These are phyloP conservation scores for Sebastes itinus DNA, from an alignment of 2,797 vertebrate species.

Conservation along the genomic window DNA sequence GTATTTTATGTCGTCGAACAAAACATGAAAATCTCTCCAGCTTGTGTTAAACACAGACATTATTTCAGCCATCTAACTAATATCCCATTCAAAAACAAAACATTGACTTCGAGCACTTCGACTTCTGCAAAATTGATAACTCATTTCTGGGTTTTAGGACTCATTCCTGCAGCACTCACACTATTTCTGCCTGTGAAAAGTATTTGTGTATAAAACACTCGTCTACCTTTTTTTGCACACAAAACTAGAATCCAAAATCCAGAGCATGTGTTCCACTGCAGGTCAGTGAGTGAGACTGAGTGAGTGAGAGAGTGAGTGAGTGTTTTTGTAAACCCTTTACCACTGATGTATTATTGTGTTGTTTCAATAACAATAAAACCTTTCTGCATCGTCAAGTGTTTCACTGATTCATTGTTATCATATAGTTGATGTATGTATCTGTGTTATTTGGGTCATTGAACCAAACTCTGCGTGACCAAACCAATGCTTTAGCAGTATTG, in stretches of 20 bases:
- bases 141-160: neutral
- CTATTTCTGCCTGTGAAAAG: neutral
- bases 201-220: constrained; percentile 1
- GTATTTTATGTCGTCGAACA: no score
- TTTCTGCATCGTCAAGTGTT: constrained; percentile 10
- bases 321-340: constrained; percentile 32
- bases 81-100: no score
- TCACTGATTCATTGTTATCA: neutral
- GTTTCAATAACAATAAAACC: constrained; percentile 51
- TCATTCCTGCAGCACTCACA: neutral
- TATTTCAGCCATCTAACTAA: neutral
- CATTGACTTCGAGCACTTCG: neutral
- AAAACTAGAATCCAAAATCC: constrained; percentile 42
- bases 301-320: neutral
- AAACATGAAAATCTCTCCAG: no score
- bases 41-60: no score
- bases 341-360: constrained; percentile 23
- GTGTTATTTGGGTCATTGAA: neutral
- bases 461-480: neutral
- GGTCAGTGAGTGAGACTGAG: constrained; percentile 66
- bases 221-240: constrained; percentile 31
- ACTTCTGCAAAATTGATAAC: neutral
- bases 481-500: neutral
- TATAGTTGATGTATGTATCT: neutral
- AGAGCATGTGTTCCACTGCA: constrained; percentile 63